These are phyloP conservation scores for Heliothis subflexa DNA, from an alignment of 1,140 invertebrate genomes.

Conservation along the genomic window DNA sequence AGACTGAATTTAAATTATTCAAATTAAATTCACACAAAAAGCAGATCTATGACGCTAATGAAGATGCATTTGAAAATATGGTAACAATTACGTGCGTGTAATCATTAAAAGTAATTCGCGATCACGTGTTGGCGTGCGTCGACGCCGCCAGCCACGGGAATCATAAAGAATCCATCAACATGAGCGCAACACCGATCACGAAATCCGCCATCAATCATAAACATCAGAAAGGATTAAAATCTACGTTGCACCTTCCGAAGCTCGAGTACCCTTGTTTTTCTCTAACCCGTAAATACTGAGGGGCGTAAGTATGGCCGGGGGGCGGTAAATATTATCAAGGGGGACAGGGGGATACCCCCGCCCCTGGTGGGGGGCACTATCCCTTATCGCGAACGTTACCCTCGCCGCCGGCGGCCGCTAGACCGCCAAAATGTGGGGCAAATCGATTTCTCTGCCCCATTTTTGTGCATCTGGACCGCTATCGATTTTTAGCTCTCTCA, in stretches of 20 bases:
- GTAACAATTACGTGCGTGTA: constrained; percentile 22
- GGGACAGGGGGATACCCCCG: constrained; percentile 72
- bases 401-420: constrained; percentile 80
- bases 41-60: constrained; percentile 25
- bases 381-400: constrained; percentile 86
- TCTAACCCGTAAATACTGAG: constrained; percentile 86
- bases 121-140: constrained; percentile 22
- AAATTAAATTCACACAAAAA: background rate
- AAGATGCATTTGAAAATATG: constrained; percentile 37
- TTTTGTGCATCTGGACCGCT: constrained; percentile 85
- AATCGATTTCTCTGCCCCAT: constrained; percentile 84
- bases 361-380: constrained; percentile 78
- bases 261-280: constrained; percentile 86
- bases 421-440: constrained; percentile 84
- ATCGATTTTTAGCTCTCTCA: constrained; percentile 77
- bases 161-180: constrained; percentile 84
- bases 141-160: constrained; percentile 53
- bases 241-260: constrained; percentile 85
- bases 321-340: constrained; percentile 85
- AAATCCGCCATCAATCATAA: constrained; percentile 86
- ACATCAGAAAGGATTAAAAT: constrained; percentile 87
- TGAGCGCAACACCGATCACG: constrained; percentile 80
- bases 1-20: background rate
- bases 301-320: constrained; percentile 85
- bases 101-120: constrained; percentile 39